Evolutionary conservation across 2,888 invertebrate genomes (phyloP).

Genomic region (Eupithecia pulchellata): DNA sequence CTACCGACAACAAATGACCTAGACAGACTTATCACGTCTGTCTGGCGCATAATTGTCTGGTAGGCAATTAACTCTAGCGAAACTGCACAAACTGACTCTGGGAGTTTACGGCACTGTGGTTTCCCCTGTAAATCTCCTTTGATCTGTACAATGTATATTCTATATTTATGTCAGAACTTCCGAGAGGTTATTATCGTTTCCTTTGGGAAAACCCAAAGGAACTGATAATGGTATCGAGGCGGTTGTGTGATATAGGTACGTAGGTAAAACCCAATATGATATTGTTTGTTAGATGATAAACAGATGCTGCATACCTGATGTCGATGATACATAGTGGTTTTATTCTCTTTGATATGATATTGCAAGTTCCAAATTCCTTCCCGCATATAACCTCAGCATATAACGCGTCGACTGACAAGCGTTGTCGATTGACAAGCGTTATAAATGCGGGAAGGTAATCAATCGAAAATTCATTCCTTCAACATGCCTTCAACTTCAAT

Average conservation of each 20-base stretch:
- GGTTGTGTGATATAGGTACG: neutral
- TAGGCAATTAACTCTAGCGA: constrained; percentile 71
- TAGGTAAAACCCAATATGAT: neutral
- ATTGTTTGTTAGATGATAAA: neutral
- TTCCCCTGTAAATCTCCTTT: constrained; percentile 4
- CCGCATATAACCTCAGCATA: no score
- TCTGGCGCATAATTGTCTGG: constrained; percentile 76
- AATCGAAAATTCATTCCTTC: no score
- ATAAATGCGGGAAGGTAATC: no score
- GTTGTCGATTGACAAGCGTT: no score
- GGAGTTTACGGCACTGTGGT: constrained; percentile 30
- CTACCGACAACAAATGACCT: constrained; percentile 70
- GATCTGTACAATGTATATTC: neutral
- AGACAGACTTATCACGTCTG: constrained; percentile 74
- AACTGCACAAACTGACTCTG: constrained; percentile 51
- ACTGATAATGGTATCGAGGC: neutral
- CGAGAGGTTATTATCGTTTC: no score
- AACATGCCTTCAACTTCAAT: no score
- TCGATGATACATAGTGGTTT: no score
- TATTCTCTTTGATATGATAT: neutral
- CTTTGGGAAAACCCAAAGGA: constrained; percentile 3
- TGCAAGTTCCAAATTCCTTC: neutral
- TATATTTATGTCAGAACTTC: neutral
- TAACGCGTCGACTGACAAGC: no score
- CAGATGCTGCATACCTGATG: neutral